A percentile compares a stretch with the other conserved stretches of the same genome.
These are phyloP conservation scores for Pantherophis guttatus DNA, from an alignment of 2,113 vertebrate genomes.

Conservation along the genomic window DNA sequence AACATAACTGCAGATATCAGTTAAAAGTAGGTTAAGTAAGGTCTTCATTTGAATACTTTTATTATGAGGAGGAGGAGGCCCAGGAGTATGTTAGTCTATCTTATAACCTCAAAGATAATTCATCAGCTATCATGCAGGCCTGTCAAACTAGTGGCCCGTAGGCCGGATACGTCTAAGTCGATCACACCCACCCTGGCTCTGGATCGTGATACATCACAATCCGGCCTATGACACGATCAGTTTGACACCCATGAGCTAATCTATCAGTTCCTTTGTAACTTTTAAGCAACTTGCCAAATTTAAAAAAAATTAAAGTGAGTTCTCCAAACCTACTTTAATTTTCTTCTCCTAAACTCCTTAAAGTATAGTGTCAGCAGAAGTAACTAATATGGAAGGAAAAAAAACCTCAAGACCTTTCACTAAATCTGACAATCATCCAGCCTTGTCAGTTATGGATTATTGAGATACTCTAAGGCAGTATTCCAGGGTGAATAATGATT, in stretches of 20 bases:
- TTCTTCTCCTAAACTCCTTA: not conserved
- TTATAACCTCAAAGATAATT: not conserved
- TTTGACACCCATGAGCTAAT: too few relatives aligned
- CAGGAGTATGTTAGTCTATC: not conserved
- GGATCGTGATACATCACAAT: too few relatives aligned
- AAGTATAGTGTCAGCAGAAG: not conserved
- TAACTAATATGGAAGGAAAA: not conserved
- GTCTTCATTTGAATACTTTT: not conserved
- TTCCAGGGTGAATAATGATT: not conserved
- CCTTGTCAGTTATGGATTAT: not conserved
- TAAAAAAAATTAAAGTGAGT: not conserved
- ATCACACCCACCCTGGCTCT: too few relatives aligned
- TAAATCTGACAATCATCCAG: not conserved
- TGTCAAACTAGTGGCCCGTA: too few relatives aligned
- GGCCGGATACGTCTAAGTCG: too few relatives aligned
- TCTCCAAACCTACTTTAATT: not conserved
- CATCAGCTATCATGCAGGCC: not conserved
- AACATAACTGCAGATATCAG: not conserved
- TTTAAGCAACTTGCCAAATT: not conserved
- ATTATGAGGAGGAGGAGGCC: too few relatives aligned
- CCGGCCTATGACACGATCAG: fast-evolving
- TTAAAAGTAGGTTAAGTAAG: not conserved
- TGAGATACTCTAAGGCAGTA: not conserved
- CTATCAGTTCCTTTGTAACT: not conserved
- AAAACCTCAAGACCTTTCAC: not conserved